These are phyloP conservation scores for Esox masquinongy DNA, from an alignment of 2,797 vertebrate genomes.

Conservation along the genomic window DNA sequence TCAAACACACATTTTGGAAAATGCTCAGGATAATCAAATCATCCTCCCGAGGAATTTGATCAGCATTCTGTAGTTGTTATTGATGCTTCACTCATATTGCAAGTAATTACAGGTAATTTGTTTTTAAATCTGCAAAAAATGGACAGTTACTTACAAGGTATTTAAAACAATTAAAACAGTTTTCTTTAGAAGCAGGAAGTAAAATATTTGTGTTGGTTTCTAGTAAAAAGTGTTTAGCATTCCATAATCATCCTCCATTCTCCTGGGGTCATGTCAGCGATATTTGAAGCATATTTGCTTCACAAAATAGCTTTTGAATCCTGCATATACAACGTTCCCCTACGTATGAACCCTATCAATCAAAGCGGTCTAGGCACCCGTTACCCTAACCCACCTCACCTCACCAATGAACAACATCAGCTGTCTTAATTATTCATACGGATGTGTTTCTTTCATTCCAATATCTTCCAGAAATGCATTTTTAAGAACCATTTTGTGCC, in stretches of 20 bases:
- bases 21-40: too few species aligned
- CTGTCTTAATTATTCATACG: slow-evolving; percentile 55
- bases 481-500: slow-evolving; percentile 52
- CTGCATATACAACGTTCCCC: neutral
- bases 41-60: too few species aligned
- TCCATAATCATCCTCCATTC: neutral
- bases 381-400: slow-evolving; percentile 16
- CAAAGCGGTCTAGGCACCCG: slow-evolving; percentile 14
- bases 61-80: too few species aligned
- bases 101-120: too few species aligned
- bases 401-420: slow-evolving; percentile 33
- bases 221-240: neutral
- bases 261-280: neutral
- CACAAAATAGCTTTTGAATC: neutral
- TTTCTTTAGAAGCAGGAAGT: neutral
- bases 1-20: too few species aligned
- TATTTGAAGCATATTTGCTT: neutral
- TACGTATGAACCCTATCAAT: neutral
- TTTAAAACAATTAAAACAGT: neutral
- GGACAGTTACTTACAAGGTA: too few species aligned
- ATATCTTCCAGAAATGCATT: slow-evolving; percentile 46
- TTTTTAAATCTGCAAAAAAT: too few species aligned
- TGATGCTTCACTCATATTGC: too few species aligned
- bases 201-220: too few species aligned
- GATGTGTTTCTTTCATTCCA: slow-evolving; percentile 56